phyloP scores from a whole-genome alignment of 2,797 vertebrate genomes.

The Pagetopsis macropterus region DNA sequence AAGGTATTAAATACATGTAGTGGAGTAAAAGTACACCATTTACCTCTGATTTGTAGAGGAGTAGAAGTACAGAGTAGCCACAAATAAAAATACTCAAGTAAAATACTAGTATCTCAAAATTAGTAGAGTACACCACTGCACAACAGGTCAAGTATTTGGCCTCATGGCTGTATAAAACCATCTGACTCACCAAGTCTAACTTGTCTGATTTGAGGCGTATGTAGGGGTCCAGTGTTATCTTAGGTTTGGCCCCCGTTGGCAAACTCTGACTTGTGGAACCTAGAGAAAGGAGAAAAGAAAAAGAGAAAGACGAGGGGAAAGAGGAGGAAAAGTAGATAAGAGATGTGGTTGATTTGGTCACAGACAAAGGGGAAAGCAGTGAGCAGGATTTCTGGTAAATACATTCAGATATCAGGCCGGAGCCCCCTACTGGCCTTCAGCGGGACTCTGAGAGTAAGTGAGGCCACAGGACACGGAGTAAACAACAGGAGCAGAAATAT shows the following conservation, averaged over 20 bases:
- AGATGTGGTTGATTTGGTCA: not conserved
- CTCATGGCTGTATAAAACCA: not conserved
- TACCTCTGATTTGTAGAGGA: no score
- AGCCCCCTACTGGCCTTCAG: no score
- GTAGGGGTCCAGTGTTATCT: conserved; percentile 89
- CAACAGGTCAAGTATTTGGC: not conserved
- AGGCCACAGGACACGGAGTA: conserved; percentile 12
- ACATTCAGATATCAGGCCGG: not conserved
- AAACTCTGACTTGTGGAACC: conserved; percentile 74
- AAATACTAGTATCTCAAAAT: no score
- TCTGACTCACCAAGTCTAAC: conserved; percentile 87
- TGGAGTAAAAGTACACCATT: not conserved
- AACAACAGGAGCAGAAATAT: conserved; percentile 43
- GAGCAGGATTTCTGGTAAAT: not conserved
- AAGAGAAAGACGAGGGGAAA: not conserved
- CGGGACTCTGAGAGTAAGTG: not conserved
- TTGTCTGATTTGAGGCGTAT: conserved; percentile 91
- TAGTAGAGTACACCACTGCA: no score
- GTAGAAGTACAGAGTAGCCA: no score
- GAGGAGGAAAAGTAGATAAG: not conserved
- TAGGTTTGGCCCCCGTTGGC: conserved; percentile 80
- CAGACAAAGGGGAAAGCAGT: not conserved
- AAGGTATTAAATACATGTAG: no score
- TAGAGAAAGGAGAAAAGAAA: conserved; percentile 26
- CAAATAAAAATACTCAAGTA: no score